phyloP scores from a whole-genome alignment of 2,888 invertebrate species.

The Pheosia gnoma region DNA sequence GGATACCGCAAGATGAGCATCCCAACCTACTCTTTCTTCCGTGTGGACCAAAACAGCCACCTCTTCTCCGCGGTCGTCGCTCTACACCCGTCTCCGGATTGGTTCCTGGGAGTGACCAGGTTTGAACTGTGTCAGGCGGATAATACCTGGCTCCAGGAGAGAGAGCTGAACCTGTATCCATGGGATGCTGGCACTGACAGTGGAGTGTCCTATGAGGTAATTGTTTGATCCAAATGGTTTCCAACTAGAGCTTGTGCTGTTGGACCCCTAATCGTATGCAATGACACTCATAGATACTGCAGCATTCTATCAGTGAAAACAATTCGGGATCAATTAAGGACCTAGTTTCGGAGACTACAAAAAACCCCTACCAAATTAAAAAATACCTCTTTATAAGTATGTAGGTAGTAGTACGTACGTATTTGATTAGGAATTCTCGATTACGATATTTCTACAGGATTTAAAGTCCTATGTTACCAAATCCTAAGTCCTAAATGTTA shows the following conservation, averaged over 20 bases:
- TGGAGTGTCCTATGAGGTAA: slow-evolving; percentile 95
- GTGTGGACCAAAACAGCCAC: slow-evolving; percentile 66
- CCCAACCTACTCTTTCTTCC: slow-evolving; percentile 69
- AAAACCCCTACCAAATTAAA: too few species aligned
- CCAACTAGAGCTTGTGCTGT: background rate
- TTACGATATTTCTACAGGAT: too few species aligned
- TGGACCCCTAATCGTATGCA: too few species aligned
- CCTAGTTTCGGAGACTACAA: too few species aligned
- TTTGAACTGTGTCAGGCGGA: slow-evolving; percentile 94
- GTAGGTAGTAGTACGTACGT: too few species aligned
- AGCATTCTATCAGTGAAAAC: too few species aligned
- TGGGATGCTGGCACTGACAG: slow-evolving; percentile 98
- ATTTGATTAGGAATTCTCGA: too few species aligned
- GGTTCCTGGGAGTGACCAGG: slow-evolving; percentile 96
- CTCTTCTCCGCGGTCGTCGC: slow-evolving; percentile 64
- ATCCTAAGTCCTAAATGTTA: too few species aligned
- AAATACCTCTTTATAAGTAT: too few species aligned
- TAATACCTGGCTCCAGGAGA: slow-evolving; percentile 94
- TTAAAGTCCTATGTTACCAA: too few species aligned
- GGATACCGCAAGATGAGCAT: slow-evolving; percentile 67
- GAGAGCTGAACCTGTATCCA: slow-evolving; percentile 94
- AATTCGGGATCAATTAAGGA: too few species aligned
- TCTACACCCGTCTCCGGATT: slow-evolving; percentile 90
- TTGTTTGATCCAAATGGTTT: background rate
- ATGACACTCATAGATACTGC: too few species aligned